Evolutionary conservation across 2,888 invertebrate genomes (phyloP).

Genomic region (Hirtodrosophila duncani): DNA sequence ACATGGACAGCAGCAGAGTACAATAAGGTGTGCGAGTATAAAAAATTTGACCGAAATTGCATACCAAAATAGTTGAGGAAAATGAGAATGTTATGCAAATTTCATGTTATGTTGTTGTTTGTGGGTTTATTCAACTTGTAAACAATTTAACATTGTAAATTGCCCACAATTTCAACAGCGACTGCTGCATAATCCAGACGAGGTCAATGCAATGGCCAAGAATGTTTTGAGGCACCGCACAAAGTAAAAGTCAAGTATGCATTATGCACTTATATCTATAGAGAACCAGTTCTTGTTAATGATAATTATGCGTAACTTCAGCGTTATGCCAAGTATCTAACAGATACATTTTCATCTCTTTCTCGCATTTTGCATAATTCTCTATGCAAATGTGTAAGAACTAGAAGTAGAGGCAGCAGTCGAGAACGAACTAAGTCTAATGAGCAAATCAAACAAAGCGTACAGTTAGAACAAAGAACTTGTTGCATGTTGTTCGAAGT

Average conservation of each 20-base stretch:
- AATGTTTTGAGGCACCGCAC: slow-evolving; percentile 9
- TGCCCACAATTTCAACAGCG: too few species aligned
- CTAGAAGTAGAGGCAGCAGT: background rate
- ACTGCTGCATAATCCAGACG: slow-evolving; percentile 27
- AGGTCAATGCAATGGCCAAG: slow-evolving; percentile 38
- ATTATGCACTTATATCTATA: background rate
- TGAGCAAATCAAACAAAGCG: slow-evolving; percentile 38
- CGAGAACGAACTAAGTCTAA: slow-evolving; percentile 18
- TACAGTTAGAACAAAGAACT: slow-evolving; percentile 50
- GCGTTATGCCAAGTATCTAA: slow-evolving; percentile 41
- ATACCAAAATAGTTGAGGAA: too few species aligned
- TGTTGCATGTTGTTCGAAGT: too few species aligned
- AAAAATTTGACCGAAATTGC: background rate
- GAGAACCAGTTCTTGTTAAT: slow-evolving; percentile 8
- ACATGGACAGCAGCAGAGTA: background rate
- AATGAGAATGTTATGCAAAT: slow-evolving; percentile 13
- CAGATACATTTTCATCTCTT: slow-evolving; percentile 30
- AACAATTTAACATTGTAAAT: slow-evolving; percentile 5
- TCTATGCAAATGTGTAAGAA: slow-evolving; percentile 29
- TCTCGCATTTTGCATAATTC: slow-evolving; percentile 41
- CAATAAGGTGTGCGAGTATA: too few species aligned
- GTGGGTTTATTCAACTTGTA: background rate
- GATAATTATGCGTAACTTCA: too few species aligned
- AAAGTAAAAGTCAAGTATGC: slow-evolving; percentile 10
- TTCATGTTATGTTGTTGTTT: background rate